Evolutionary conservation across 2,888 invertebrate species (phyloP).

Genomic region (Coronaproctus castanopsis): DNA sequence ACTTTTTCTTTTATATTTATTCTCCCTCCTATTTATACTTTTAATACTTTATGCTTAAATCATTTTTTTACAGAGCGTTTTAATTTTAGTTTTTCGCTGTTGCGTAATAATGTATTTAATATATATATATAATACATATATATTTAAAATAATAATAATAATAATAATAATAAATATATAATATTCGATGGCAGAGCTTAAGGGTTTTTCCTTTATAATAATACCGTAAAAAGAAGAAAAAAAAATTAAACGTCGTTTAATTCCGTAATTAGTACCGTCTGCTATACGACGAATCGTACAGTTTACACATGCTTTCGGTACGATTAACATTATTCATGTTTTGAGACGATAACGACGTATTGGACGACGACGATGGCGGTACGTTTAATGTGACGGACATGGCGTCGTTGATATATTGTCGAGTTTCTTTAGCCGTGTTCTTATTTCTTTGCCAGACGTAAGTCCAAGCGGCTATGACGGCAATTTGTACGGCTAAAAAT

Average conservation of each 20-base stretch:
- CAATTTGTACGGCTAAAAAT: conserved; percentile 68
- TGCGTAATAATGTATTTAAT: too few relatives aligned
- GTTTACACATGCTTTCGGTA: conserved; percentile 60
- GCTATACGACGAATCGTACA: conserved; percentile 68
- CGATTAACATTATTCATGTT: conserved; percentile 33
- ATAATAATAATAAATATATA: too few relatives aligned
- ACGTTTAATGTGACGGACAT: conserved; percentile 44
- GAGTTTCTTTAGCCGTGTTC: conserved; percentile 16
- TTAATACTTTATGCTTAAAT: too few relatives aligned
- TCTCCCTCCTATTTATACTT: too few relatives aligned
- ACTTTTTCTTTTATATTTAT: too few relatives aligned
- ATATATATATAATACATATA: too few relatives aligned
- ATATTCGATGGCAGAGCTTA: too few relatives aligned
- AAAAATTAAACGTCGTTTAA: background rate
- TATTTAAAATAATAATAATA: too few relatives aligned
- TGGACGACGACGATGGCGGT: too few relatives aligned
- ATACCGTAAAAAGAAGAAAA: background rate
- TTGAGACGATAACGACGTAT: too few relatives aligned
- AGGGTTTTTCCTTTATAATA: conserved; percentile 2
- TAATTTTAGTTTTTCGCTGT: too few relatives aligned
- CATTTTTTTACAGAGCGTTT: too few relatives aligned
- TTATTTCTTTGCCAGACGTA: conserved; percentile 57
- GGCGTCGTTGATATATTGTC: conserved; percentile 13
- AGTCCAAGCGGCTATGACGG: conserved; percentile 70
- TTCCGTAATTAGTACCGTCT: conserved; percentile 34